These are phyloP conservation scores for Corvus hawaiiensis DNA, from an alignment of 2,113 vertebrate species.

Conservation along the genomic window DNA sequence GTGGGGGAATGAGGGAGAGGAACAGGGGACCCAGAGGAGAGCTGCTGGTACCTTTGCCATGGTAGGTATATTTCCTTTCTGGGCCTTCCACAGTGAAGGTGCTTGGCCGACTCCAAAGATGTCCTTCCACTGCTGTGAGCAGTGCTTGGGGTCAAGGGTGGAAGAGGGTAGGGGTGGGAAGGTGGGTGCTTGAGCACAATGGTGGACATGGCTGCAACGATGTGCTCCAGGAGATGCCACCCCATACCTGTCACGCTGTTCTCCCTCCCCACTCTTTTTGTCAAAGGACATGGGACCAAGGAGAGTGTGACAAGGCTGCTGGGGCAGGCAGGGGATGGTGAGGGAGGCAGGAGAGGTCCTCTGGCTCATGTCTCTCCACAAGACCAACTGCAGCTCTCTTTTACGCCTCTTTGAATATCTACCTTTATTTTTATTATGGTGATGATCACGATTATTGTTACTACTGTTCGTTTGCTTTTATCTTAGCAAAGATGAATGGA, in stretches of 20 bases:
- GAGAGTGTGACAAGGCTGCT: background rate
- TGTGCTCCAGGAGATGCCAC: background rate
- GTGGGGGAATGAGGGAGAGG: background rate
- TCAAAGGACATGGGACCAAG: background rate
- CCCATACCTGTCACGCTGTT: background rate
- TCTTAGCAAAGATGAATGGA: background rate
- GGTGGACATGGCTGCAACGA: background rate
- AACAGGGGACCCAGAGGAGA: background rate
- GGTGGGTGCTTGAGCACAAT: rapidly evolving
- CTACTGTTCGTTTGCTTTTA: background rate
- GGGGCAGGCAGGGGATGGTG: background rate
- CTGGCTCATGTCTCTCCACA: background rate
- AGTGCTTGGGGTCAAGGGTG: background rate
- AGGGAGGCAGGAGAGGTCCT: background rate
- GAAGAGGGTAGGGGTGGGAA: background rate
- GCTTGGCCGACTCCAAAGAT: rapidly evolving
- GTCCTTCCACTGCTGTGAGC: background rate
- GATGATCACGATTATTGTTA: background rate
- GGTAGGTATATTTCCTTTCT: conserved; percentile 3
- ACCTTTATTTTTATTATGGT: background rate
- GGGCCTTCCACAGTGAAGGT: background rate
- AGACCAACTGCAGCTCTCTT: background rate
- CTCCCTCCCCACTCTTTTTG: background rate
- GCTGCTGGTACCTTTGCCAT: background rate
- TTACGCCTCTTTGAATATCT: background rate